Conservation (phyloP, 2,113 vertebrate genomes). For the Delphinus delphis region DNA sequence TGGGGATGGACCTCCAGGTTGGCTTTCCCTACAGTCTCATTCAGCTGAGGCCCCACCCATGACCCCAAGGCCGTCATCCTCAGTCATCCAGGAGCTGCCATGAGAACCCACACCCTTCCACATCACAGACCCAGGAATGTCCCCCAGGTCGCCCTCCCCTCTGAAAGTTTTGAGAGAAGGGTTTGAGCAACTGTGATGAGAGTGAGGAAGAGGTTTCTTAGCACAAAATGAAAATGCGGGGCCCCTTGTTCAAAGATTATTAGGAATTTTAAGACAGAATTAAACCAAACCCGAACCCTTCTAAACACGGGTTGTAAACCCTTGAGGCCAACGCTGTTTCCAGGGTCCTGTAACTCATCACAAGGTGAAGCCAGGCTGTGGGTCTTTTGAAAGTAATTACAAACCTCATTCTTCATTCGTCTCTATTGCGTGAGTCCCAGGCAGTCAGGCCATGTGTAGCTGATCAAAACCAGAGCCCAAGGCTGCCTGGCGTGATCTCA, state of each 20-base stretch:
- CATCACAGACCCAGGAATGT: background rate
- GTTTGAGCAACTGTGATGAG: background rate
- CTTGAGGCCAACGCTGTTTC: background rate
- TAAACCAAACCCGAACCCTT: background rate
- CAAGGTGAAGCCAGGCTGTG: background rate
- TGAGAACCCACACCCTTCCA: background rate
- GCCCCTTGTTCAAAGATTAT: background rate
- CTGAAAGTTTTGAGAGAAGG: background rate
- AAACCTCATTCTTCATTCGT: conserved; percentile 34
- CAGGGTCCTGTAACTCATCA: background rate
- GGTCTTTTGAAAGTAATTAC: conserved; percentile 46
- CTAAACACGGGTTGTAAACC: accelerated
- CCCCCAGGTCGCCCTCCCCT: background rate
- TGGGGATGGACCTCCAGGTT: background rate
- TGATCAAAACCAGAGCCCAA: conserved; percentile 42
- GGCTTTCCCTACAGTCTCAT: background rate
- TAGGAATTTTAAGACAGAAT: background rate
- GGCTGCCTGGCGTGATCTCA: background rate
- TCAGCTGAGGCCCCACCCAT: background rate
- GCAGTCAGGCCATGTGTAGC: background rate
- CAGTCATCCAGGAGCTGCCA: background rate
- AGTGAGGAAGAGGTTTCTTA: background rate
- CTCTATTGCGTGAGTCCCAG: background rate
- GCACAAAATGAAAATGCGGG: background rate
- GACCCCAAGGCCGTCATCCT: background rate